Base-by-base conservation (phyloP, 2,888 invertebrate species). In the Diaphora mendica region DNA sequence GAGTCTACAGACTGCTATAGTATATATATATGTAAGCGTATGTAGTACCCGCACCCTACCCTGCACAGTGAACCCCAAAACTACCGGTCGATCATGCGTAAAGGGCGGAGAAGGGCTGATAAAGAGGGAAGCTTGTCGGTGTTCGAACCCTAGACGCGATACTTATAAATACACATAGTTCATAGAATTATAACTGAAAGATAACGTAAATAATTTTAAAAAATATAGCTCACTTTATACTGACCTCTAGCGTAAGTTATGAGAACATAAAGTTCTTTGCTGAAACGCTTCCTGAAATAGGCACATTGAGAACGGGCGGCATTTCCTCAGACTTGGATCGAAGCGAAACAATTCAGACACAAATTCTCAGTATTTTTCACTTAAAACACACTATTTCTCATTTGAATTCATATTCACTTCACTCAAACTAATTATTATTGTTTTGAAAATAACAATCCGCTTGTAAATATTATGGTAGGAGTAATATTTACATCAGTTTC, bases 41-140 rank as follows among this genome's bases (percentile, higher is more conserved):
- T 83, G 82, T 87, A 85, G 84, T 87, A 87, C 91, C 86, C 92
- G 93, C 93, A 93, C 93, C 94, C 94, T 93, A 91, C 89, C 89
- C 89, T 87, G 88, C 87, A 88, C 86, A 89, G 88, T 89, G 93
- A 94, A 93, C 95, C 95, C 95, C 93, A 93, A 94, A 95, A 94
- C 93, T 90, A 91, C 92, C 93, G 95, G 95, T 95, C 95, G 95
- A 95, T 96, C 95, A 95, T 94, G 95, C 96, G 95, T 95, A 95
- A 94, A 95, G 94, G 95, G 94, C 93, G 92, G 92, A 94, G 94
- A 95, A 95, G 95, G 95, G 95, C 95, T 95, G 95, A 91, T 91
- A 90, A 90, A 93, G 90, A 94, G 94, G 94, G 94, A 95, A 94
- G 91, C 90, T 86, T 87, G 92, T 91, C 93, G 94, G 93, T 93